Evolutionary conservation across 2,113 vertebrate species (phyloP).

Genomic region (Calypte anna): DNA sequence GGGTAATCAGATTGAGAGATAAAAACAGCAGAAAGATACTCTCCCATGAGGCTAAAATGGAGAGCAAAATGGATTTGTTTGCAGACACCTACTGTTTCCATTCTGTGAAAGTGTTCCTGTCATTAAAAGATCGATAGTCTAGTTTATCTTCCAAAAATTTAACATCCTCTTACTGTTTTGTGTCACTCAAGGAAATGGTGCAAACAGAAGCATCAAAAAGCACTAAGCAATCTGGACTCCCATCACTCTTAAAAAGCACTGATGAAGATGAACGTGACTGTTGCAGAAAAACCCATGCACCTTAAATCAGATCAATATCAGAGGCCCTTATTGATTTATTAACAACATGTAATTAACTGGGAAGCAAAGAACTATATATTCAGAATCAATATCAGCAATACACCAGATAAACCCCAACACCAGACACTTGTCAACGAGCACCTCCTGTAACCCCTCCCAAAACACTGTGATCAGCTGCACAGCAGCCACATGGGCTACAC

Average conservation of each 20-base stretch:
- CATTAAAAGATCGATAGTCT: neutral
- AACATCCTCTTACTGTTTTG: neutral
- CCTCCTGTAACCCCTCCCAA: neutral
- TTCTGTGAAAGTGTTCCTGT: neutral
- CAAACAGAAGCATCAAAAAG: neutral
- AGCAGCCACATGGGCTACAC: rapidly evolving
- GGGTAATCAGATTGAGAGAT: neutral
- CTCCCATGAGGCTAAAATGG: neutral
- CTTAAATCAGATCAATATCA: neutral
- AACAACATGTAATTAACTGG: neutral
- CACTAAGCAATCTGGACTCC: neutral
- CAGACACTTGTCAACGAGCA: neutral
- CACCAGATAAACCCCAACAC: neutral
- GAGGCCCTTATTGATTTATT: neutral
- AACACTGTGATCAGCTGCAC: neutral
- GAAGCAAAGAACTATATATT: neutral
- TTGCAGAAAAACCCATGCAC: neutral
- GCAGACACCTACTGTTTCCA: neutral
- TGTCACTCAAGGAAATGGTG: neutral
- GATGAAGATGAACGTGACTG: neutral
- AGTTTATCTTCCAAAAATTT: neutral
- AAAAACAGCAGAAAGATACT: neutral
- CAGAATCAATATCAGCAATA: neutral
- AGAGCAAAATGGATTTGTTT: neutral
- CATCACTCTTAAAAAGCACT: neutral